Conservation (phyloP, 2,113 vertebrate genomes). For the Thamnophis sirtalis region DNA sequence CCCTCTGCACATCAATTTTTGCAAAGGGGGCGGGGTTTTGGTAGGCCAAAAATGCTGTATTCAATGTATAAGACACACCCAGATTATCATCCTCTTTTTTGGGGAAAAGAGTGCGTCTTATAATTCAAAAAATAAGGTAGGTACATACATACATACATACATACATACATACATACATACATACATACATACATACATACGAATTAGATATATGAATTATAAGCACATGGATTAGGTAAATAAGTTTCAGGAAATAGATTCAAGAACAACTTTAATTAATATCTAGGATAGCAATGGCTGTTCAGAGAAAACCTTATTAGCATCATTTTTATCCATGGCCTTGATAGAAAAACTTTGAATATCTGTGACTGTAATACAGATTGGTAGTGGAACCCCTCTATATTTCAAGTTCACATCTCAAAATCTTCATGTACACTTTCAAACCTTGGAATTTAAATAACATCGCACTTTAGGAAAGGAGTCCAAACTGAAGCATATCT, state of each 20-base stretch:
- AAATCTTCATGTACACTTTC: background rate
- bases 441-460: background rate
- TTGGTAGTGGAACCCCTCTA: background rate
- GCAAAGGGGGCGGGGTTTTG: too few relatives aligned
- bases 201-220: too few relatives aligned
- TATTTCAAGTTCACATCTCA: conserved; percentile 8
- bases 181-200: too few relatives aligned
- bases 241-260: background rate
- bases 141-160: too few relatives aligned
- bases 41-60: too few relatives aligned
- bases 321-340: background rate
- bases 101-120: too few relatives aligned
- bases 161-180: too few relatives aligned
- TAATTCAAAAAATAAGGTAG: too few relatives aligned
- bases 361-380: background rate
- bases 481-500: background rate
- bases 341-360: background rate
- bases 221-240: background rate
- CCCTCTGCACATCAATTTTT: too few relatives aligned
- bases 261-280: background rate
- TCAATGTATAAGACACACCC: too few relatives aligned
- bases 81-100: too few relatives aligned
- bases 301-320: background rate
- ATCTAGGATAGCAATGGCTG: background rate
- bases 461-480: background rate